These are phyloP conservation scores for Penaeus japonicus DNA, from an alignment of 1,140 invertebrate genomes.

Conservation along the genomic window DNA sequence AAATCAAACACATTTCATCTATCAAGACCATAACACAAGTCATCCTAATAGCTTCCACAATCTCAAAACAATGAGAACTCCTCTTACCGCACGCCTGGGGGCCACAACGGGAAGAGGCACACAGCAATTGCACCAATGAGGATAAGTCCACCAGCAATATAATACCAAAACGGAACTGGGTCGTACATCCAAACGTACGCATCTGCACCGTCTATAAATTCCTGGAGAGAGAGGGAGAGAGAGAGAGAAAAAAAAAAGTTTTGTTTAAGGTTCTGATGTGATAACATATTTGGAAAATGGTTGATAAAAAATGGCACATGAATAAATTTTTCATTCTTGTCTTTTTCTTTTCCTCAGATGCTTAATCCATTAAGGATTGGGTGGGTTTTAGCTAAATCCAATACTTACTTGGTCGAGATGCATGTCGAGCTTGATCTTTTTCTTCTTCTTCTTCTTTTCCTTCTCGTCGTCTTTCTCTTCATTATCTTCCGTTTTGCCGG, in stretches of 20 bases:
- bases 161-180: slow-evolving; percentile 95
- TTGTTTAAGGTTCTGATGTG: neutral
- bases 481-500: slow-evolving; percentile 26
- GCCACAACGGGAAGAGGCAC: slow-evolving; percentile 98
- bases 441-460: slow-evolving; percentile 69
- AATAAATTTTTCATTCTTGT: no score
- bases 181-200: slow-evolving; percentile 99
- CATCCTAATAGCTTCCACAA: no score
- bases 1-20: no score
- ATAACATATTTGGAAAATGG: neutral
- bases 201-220: slow-evolving; percentile 91
- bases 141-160: slow-evolving; percentile 89
- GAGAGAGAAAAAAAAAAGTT: neutral
- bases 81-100: slow-evolving; percentile 80
- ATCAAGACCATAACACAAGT: no score
- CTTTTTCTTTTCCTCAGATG: no score
- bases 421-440: slow-evolving; percentile 88
- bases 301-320: no score
- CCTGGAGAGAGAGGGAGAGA: slow-evolving; percentile 67
- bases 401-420: slow-evolving; percentile 75
- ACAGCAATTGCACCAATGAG: slow-evolving; percentile 94
- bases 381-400: neutral
- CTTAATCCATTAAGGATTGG: no score
- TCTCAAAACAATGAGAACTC: neutral
- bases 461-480: slow-evolving; percentile 52